These are phyloP conservation scores for Lithobates sylvaticus DNA, from an alignment of 2,797 vertebrate genomes.

Conservation along the genomic window DNA sequence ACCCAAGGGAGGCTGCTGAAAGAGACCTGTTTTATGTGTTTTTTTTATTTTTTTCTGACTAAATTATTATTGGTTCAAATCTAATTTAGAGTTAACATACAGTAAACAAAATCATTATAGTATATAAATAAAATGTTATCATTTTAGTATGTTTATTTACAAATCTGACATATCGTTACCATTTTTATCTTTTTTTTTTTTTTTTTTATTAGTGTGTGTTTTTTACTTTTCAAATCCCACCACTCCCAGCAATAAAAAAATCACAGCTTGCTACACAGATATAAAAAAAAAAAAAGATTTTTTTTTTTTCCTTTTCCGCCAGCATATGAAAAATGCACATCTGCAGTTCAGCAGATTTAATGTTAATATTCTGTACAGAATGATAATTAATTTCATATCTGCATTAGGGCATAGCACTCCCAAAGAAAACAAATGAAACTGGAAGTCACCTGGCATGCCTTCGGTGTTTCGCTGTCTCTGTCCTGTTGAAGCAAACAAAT, in stretches of 20 bases:
- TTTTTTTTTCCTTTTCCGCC: not conserved
- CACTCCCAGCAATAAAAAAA: not conserved
- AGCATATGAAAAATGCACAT: constrained; percentile 13
- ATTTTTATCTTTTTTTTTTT: not conserved
- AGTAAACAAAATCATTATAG: too few species aligned
- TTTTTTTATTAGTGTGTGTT: not conserved
- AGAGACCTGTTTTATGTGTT: too few species aligned
- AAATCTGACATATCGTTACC: too few species aligned
- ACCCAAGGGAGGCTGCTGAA: too few species aligned
- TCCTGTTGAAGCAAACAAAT: constrained; percentile 38
- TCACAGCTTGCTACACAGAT: not conserved
- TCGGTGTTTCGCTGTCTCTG: constrained; percentile 23
- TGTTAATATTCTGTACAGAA: constrained; percentile 34
- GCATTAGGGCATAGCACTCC: constrained; percentile 11
- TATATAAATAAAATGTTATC: too few species aligned
- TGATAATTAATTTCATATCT: constrained; percentile 24
- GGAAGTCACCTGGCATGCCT: constrained; percentile 29
- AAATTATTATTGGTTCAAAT: too few species aligned
- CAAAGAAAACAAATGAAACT: constrained; percentile 34
- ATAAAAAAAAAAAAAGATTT: not conserved
- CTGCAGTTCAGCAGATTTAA: constrained; percentile 33
- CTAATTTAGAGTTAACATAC: too few species aligned
- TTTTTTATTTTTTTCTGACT: too few species aligned
- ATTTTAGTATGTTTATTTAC: too few species aligned
- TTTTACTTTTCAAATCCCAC: not conserved